Evolutionary conservation across 2,113 vertebrate genomes (phyloP).

Genomic region (Pampusana beccarii): DNA sequence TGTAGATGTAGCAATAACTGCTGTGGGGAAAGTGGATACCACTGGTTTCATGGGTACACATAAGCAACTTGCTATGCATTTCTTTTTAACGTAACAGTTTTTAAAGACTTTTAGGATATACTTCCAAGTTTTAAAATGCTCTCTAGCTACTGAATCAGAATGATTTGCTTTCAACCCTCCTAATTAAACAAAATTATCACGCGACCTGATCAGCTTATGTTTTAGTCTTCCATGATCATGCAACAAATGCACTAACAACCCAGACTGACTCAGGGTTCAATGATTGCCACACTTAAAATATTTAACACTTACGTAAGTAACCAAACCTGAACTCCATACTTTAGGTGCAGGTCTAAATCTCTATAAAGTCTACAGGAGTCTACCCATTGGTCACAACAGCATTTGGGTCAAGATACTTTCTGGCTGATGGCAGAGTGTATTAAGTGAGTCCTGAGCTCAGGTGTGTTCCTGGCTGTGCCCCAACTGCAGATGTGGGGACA

Average conservation of each 20-base stretch:
- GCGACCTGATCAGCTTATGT: not conserved
- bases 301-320: not conserved
- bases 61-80: not conserved
- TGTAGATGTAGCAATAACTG: not conserved
- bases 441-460: not conserved
- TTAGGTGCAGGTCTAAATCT: not conserved
- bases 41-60: not conserved
- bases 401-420: not conserved
- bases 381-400: rapidly evolving
- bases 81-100: not conserved
- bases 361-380: not conserved
- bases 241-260: not conserved
- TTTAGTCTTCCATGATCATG: not conserved
- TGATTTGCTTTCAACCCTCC: not conserved
- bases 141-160: not conserved
- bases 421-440: not conserved
- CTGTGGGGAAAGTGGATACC: not conserved
- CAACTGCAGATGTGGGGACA: not conserved
- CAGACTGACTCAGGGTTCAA: not conserved
- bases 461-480: not conserved
- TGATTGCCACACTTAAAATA: not conserved
- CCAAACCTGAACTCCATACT: not conserved
- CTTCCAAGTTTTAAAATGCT: not conserved
- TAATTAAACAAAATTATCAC: not conserved
- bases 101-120: not conserved